Base-by-base conservation (phyloP, 2,797 vertebrate species). In the Liparis tanakae region DNA sequence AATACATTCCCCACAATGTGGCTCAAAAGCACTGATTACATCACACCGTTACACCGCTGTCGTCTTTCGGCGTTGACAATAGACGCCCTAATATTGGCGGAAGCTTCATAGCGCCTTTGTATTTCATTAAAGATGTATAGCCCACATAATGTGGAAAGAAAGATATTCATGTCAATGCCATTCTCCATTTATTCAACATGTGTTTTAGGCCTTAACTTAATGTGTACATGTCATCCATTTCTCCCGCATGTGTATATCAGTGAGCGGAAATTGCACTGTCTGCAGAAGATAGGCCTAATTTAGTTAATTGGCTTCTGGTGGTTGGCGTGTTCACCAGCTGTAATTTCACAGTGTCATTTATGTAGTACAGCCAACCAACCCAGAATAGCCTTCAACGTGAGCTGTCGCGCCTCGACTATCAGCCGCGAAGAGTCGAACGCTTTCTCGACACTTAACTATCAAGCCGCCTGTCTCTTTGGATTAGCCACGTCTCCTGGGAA, bases 321-420 rank as follows among this genome's bases (percentile, higher is more conserved):
- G 20, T 25, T 25, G 53, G 18, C 48, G 59, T 46, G 57, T 67
- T 83, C 59, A 53, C 41, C 55, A 51, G 46, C 48, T 61, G 48
- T 71, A 39, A 13, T 63, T 70, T 71, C 60, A 44, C 18, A 7
- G 9, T 50, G 58, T 77, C 70, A 62, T 72, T 79, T 82, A 55
- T 50, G 62, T 18, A 48, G 57, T n/a, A 22, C 4, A 37, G 62
- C 55, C 20, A 51, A 22, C 43, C 56, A 36, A 44, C 36, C 46
- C 61, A 39, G 48, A 53, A 53, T 59, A 70, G 54, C 39, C n/a
- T 25, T 71, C 79, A 69, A 50, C 54, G 36, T 64, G 20, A 54
- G 58, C 72, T 65, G 78, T 76, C 78, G 79, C n/a, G 64, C 69
- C 41, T 74, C 67, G 79, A 30, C 60, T 67, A 41, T 78, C 67